Base-by-base conservation (phyloP, 2,113 vertebrate genomes). In the Brachypteracias leptosomus region DNA sequence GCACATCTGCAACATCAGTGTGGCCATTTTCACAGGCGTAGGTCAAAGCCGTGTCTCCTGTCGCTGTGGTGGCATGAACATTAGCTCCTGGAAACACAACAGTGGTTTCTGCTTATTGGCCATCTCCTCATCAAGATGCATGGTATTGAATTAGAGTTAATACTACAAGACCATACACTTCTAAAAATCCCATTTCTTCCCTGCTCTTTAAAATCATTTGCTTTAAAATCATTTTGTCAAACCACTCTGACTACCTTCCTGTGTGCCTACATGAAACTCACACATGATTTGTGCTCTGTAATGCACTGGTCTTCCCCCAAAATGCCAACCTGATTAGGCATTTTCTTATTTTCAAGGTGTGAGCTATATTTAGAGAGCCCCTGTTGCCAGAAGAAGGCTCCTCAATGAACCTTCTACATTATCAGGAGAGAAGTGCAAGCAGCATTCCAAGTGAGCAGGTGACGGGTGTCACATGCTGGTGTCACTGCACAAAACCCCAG, bases 1-100 rank as follows among this genome's bases (percentile, higher is more conserved):
- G 97, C 96, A 99, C 99, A 79, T 99, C 99, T 38, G 99, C 99
- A 87, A 99, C 99, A 81, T 99, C 99, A 4, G 99, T 99, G 97
- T 99, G 99, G 97, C 99, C 99, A 68, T 99, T 99, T 97, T 99
- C 99, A 98, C 99, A 99, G 25, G 99, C 99, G 18, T 99, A 99
- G 36, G 99, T 99, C 97, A 99, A 94, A 18, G 99, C 99, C 26
- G 99, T 99, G 92, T 99, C 99, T 77, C 99, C 99, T 16, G 99
- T 99, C 18, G 99, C 99, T n/a, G 99, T 99, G 84, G 99, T 99
- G 90, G 99, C 99, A 70, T 99, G 99, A 79, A 99, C 99, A 15
- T 99, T 99, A 59, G 99, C 99, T 87, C 99, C 99, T 99, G 87
- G 26, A 95, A 94, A 96, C 16, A 89, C 38, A 96, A 57, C 31